Base-by-base conservation (phyloP, 1,140 invertebrate species). In the Atopsyche davidsoni region DNA sequence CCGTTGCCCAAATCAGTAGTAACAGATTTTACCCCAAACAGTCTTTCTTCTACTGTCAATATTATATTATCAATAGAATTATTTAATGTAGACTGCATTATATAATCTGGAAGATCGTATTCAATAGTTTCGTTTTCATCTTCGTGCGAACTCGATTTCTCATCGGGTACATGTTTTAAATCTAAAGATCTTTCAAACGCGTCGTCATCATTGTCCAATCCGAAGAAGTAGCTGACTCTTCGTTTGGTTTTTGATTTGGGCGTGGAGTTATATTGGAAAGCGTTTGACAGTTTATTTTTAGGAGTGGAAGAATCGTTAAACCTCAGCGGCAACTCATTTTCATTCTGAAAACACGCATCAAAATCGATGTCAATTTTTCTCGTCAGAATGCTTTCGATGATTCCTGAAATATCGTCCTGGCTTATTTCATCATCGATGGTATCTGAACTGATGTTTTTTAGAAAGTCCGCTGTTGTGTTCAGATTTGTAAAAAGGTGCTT, bases 171-270 rank as follows among this genome's bases (percentile, higher is more conserved):
- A 36, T 65, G 57, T 48, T 63, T 64, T 43, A 63, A 59, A 52
- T 70, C 67, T 13, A 72, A 22, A 22, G 71, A 72, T 53, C 67
- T 63, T 64, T 72, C 71, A 60, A 72, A 72, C 7, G 65, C 71
- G 47, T 72, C 70, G 18, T 62, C 48, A 25, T 64, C 57, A 6
- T 69, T 65, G 3, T 64, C 64, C 25, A 72, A 58, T 50, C 69
- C 69, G 58, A 72, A 73, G 49, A 73, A 73, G 60, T 69, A 64
- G 59, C 69, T 73, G 6, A 65, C 70, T 55, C 69, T 64, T 16
- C 54, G 57, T 24, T 40, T 44, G 10, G 38, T 36, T 17, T 36
- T 14, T 23, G 22, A 10, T 6, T 43, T 13, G 10, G 42, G 47
- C 11, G 41, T 38, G 13, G 38, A 28, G 36, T 24, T 41, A 14